phyloP scores from a whole-genome alignment of 1,140 invertebrate species.

The Campodea augens region DNA sequence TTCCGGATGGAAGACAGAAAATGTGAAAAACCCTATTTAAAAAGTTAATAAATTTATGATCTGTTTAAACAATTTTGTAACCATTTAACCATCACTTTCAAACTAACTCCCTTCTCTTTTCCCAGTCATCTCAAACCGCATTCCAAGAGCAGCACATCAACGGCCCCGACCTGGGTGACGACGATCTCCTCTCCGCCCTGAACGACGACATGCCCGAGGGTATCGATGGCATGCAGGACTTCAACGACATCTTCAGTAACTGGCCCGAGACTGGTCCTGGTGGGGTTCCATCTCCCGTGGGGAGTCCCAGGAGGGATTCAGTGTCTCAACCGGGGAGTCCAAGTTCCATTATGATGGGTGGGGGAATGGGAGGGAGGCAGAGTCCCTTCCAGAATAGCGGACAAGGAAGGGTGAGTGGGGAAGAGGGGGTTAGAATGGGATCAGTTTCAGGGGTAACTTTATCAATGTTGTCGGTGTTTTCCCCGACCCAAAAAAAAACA shows the following conservation, averaged over 20 bases:
- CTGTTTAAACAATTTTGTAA: too few relatives aligned
- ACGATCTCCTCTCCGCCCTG: constrained; percentile 45
- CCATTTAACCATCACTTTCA: too few relatives aligned
- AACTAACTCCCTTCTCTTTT: too few relatives aligned
- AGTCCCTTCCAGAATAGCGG: constrained; percentile 38
- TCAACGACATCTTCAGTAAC: constrained; percentile 44
- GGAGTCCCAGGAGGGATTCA: constrained; percentile 31
- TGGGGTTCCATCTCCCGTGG: constrained; percentile 36
- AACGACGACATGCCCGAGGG: constrained; percentile 53
- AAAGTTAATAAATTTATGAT: too few relatives aligned
- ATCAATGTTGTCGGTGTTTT: too few relatives aligned
- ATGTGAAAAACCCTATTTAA: too few relatives aligned
- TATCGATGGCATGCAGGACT: constrained; percentile 48
- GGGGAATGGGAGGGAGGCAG: constrained; percentile 31
- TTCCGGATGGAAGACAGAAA: too few relatives aligned
- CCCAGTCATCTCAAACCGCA: constrained; percentile 62
- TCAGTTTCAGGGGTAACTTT: too few relatives aligned
- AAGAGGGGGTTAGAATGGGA: too few relatives aligned
- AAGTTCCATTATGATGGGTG: too few relatives aligned
- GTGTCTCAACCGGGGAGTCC: constrained; percentile 36
- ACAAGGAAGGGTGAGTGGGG: constrained; percentile 19
- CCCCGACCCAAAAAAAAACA: too few relatives aligned
- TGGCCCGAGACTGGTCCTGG: constrained; percentile 38
- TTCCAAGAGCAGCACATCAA: constrained; percentile 64
- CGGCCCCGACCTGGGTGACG: constrained; percentile 50